Evolutionary conservation across 2,113 vertebrate genomes (phyloP), one percentile per base, ranked within the genome.

Genomic region (Eupsittula cactorum): DNA sequence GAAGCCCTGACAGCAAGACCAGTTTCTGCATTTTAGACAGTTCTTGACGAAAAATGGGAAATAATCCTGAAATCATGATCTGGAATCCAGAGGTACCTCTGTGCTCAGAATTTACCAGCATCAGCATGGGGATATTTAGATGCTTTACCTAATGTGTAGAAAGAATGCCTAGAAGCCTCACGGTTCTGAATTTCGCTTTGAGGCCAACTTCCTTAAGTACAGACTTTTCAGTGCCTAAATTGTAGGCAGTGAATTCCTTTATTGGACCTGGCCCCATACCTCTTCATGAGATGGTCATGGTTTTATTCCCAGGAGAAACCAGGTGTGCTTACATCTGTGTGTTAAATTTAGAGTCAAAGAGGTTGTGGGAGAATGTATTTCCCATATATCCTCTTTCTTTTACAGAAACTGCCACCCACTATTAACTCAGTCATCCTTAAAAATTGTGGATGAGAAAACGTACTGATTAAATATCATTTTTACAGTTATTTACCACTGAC

Each of bases 261-360:
- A 73, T 10, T 84, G 77, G 57, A 62, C 86, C 77, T 91, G 80
- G 76, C 80, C 60, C 24, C 4, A 2, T 76, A 73, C 75, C 77
- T 95, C 69, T 68, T 53, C 6, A 17, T 59, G 68, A 84, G 86
- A 96, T 92, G 79, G 69, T 86, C 90, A 11, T 92, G 70, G 50
- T 63, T 96, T 93, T 90, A 87, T 90, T 97, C 93, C 85, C 85
- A 87, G 89, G 16, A 90, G 83, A 97, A 96, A 85, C 89, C 96
- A 97, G 96, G 96, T 97, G 93, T 96, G 79, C 74, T 97, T 94
- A 87, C 87, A 95, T 96, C 92, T 96, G 93, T 86, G 37, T 82
- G 79, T 91, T 87, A 35, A 74, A 90, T 92, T 96, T 59, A 41
- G 29, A 93, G 83, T 90, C 77, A 63, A 47, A 90, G 41, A 85